Percentiles rank a stretch among this genome's conserved stretches.
Conservation (phyloP, 2,113 vertebrate genomes). For the Campylomormyrus tamandua region DNA sequence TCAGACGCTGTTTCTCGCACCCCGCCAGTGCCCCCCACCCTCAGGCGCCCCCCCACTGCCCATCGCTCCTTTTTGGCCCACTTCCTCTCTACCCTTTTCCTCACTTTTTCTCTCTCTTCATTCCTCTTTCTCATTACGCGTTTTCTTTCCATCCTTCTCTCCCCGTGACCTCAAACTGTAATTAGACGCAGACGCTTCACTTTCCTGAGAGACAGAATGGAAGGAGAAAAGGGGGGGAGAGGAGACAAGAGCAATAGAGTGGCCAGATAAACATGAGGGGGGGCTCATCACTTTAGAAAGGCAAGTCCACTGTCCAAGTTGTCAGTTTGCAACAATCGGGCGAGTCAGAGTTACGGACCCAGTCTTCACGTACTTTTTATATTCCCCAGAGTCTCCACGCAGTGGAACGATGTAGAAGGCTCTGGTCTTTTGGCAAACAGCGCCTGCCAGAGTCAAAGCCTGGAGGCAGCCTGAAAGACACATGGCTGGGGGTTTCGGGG, state of each 20-base stretch:
- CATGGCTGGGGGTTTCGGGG: not conserved
- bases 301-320: not conserved
- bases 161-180: conserved; percentile 42
- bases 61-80: not conserved
- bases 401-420: not conserved
- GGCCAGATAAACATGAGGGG: not conserved
- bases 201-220: conserved; percentile 41
- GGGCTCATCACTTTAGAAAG: not conserved
- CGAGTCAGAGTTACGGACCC: not conserved
- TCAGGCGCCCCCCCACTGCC: not conserved
- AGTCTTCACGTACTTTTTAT: not conserved
- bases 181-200: conserved; percentile 48
- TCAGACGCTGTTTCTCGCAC: not conserved
- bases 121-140: conserved; percentile 22
- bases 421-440: conserved; percentile 7
- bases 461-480: not conserved
- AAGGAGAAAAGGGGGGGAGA: not conserved
- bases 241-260: not conserved
- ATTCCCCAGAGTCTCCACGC: not conserved
- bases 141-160: conserved; percentile 29
- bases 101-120: conserved; percentile 32
- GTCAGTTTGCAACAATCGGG: not conserved
- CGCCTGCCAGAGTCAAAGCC: not conserved
- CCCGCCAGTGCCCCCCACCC: too few relatives aligned
- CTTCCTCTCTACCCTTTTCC: conserved; percentile 22